Conservation (phyloP, 1,140 invertebrate genomes). For the Ceratoteleas bidentatus region DNA sequence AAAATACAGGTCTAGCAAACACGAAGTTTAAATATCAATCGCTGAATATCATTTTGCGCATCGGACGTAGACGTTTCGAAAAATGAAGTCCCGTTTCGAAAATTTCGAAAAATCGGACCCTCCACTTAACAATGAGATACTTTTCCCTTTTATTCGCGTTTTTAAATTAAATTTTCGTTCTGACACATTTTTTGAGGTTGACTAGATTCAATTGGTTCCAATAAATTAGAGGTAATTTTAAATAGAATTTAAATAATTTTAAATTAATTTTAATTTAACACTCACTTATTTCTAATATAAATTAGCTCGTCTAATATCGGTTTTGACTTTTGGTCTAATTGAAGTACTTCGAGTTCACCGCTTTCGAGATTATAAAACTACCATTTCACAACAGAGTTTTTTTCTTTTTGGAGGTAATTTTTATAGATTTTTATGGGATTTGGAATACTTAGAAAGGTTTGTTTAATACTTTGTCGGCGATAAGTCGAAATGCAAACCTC, state of each 20-base stretch:
- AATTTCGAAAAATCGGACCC: background rate
- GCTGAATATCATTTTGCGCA: slow-evolving; percentile 35
- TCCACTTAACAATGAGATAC: slow-evolving; percentile 17
- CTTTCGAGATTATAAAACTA: slow-evolving; percentile 17
- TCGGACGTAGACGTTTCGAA: background rate
- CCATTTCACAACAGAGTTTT: too few relatives aligned
- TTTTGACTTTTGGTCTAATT: too few relatives aligned
- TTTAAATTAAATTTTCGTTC: background rate
- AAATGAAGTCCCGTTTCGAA: too few relatives aligned
- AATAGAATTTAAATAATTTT: slow-evolving; percentile 15
- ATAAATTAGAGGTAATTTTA: background rate
- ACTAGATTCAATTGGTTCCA: slow-evolving; percentile 43
- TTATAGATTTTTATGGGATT: too few relatives aligned
- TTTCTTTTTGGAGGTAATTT: too few relatives aligned
- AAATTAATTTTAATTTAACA: slow-evolving; percentile 46
- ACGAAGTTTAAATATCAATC: slow-evolving; percentile 38
- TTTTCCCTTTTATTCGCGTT: slow-evolving; percentile 19
- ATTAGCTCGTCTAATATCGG: slow-evolving; percentile 21
- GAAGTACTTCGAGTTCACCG: background rate
- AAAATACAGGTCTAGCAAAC: slow-evolving; percentile 45
- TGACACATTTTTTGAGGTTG: slow-evolving; percentile 10
- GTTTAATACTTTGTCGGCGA: too few relatives aligned
- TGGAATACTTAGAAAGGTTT: too few relatives aligned
- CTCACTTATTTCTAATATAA: slow-evolving; percentile 40
- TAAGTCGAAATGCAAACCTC: too few relatives aligned